These are phyloP conservation scores for Drosophila bifasciata DNA, from an alignment of 1,140 invertebrate species.

Conservation along the genomic window DNA sequence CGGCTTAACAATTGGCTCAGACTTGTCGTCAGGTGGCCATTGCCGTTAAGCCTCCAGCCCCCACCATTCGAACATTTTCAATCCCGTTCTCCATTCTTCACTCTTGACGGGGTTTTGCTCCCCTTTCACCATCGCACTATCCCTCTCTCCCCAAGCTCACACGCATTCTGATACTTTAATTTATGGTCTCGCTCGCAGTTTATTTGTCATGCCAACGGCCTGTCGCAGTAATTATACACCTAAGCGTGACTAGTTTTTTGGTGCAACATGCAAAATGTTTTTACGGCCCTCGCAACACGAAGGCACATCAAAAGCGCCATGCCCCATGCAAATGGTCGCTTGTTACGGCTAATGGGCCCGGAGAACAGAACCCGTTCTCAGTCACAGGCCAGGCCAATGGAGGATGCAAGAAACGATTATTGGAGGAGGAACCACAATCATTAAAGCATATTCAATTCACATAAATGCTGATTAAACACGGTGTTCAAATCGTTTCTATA, in stretches of 20 bases:
- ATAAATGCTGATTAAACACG: constrained; percentile 4
- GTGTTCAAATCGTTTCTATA: too few relatives aligned
- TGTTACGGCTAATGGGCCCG: constrained; percentile 52
- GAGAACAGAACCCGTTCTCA: constrained; percentile 32
- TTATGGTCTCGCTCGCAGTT: constrained; percentile 70
- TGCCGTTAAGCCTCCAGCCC: constrained; percentile 47
- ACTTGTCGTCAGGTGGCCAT: constrained; percentile 77
- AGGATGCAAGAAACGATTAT: constrained; percentile 34
- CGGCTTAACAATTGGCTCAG: constrained; percentile 76
- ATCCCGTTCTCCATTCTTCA: constrained; percentile 1
- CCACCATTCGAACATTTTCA: background rate
- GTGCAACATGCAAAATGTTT: constrained; percentile 58
- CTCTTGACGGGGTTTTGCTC: too few relatives aligned
- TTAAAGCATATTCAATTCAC: constrained; percentile 10
- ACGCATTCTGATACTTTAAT: constrained; percentile 81
- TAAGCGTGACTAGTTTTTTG: constrained; percentile 69
- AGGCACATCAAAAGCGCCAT: constrained; percentile 48
- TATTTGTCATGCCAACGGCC: constrained; percentile 73
- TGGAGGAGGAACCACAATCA: background rate
- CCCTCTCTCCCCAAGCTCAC: too few relatives aligned
- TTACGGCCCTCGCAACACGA: constrained; percentile 33
- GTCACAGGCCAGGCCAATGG: constrained; percentile 16
- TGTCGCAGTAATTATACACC: constrained; percentile 62
- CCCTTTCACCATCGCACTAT: too few relatives aligned
- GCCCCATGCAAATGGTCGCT: constrained; percentile 51